Evolutionary conservation across 35 echinoderm and acorn worm species (phyloP).

Genomic region (Apostichopus parvimensis): DNA sequence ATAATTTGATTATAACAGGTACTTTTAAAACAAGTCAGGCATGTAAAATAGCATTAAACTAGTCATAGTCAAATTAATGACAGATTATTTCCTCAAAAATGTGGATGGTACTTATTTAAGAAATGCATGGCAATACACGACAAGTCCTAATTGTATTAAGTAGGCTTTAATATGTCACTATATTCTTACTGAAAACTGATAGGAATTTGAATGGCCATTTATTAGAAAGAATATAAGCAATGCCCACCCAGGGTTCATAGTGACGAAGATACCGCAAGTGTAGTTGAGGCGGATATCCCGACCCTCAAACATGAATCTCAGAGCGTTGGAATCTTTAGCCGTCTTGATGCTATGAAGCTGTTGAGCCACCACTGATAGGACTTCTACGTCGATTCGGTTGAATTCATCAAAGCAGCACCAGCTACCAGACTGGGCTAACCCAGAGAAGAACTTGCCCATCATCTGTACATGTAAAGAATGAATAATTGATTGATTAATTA

Average conservation of each 20-base stretch:
- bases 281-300: conserved; percentile 88
- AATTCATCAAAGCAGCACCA: conserved; percentile 99
- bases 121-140: too few relatives aligned
- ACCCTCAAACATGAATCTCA: conserved; percentile 99
- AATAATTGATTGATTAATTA: too few relatives aligned
- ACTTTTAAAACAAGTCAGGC: too few relatives aligned
- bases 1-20: too few relatives aligned
- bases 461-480: conserved; percentile 64
- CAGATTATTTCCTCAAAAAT: too few relatives aligned
- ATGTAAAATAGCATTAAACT: too few relatives aligned
- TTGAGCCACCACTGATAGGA: conserved; percentile 94
- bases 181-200: too few relatives aligned
- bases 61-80: too few relatives aligned
- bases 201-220: background rate
- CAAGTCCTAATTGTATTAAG: too few relatives aligned
- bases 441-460: conserved; percentile 99
- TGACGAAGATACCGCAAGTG: conserved; percentile 97
- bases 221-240: background rate
- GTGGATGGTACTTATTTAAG: too few relatives aligned
- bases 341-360: conserved; percentile 99
- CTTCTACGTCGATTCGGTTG: conserved; percentile 95
- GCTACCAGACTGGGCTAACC: conserved; percentile 93
- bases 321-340: conserved; percentile 86
- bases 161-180: too few relatives aligned
- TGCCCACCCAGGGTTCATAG: conserved; percentile 98